Percentiles rank a stretch among this genome's conserved stretches.
Conservation (phyloP, 1,140 invertebrate species). For the Heliothis virescens region DNA sequence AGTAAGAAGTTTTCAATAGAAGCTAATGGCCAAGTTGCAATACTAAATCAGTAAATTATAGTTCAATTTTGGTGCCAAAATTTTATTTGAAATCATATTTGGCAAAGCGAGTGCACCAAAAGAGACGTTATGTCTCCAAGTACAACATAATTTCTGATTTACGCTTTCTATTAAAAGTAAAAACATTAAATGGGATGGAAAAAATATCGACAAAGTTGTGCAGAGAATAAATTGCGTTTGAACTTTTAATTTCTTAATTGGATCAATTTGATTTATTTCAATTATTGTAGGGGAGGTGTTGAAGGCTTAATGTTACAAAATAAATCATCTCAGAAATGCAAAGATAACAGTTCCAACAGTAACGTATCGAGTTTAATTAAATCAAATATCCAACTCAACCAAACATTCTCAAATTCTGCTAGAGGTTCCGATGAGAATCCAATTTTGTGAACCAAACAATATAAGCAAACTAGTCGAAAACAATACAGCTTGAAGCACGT, state of each 20-base stretch:
- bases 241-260: constrained; percentile 6
- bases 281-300: neutral
- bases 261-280: constrained; percentile 13
- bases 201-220: neutral
- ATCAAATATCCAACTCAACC: neutral
- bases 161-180: no score
- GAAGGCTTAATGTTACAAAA: no score
- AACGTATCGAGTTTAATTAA: neutral
- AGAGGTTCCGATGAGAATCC: neutral
- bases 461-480: neutral
- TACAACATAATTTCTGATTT: no score
- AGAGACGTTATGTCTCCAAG: neutral
- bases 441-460: neutral
- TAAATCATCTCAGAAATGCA: no score
- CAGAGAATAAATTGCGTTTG: neutral
- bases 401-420: neutral
- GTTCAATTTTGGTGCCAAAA: neutral
- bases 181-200: neutral
- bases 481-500: neutral
- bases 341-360: no score
- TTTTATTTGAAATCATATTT: neutral
- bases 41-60: neutral
- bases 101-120: neutral
- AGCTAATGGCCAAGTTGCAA: neutral
- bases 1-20: neutral